Conservation (phyloP, 2,888 invertebrate genomes). For the Apocheima hispidaria region DNA sequence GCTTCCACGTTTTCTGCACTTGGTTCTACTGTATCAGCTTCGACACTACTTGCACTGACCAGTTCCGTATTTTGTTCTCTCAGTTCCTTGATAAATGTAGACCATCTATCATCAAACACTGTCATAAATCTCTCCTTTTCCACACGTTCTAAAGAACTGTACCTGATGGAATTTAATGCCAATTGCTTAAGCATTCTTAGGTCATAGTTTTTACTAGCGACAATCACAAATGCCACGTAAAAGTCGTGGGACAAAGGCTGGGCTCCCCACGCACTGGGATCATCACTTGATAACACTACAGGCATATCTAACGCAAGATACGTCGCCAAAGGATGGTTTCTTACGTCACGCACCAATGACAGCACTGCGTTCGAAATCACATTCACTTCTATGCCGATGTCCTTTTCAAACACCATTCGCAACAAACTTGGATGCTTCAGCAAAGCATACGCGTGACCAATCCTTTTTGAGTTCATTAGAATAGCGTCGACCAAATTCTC, state of each 20-base stretch:
- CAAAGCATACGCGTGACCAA: constrained; percentile 92
- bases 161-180: constrained; percentile 90
- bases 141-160: constrained; percentile 82
- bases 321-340: constrained; percentile 91
- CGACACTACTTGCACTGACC: not conserved
- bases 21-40: not conserved
- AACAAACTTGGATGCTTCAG: constrained; percentile 90
- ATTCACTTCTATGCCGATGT: constrained; percentile 91
- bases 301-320: constrained; percentile 89
- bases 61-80: constrained; percentile 27
- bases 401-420: constrained; percentile 80
- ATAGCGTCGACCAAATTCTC: constrained; percentile 92
- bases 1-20: not conserved
- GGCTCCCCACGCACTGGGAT: constrained; percentile 92
- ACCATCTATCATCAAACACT: constrained; percentile 66
- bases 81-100: constrained; percentile 62
- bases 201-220: constrained; percentile 89
- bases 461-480: constrained; percentile 89
- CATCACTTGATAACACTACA: constrained; percentile 92
- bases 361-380: constrained; percentile 93
- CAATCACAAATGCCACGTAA: constrained; percentile 91
- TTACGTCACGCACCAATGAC: constrained; percentile 88
- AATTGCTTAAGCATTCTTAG: constrained; percentile 90
- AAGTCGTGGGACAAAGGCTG: constrained; percentile 92
- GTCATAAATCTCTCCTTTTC: constrained; percentile 56